Base-by-base conservation (phyloP, 2,113 vertebrate genomes). In the Podocnemis expansa region DNA sequence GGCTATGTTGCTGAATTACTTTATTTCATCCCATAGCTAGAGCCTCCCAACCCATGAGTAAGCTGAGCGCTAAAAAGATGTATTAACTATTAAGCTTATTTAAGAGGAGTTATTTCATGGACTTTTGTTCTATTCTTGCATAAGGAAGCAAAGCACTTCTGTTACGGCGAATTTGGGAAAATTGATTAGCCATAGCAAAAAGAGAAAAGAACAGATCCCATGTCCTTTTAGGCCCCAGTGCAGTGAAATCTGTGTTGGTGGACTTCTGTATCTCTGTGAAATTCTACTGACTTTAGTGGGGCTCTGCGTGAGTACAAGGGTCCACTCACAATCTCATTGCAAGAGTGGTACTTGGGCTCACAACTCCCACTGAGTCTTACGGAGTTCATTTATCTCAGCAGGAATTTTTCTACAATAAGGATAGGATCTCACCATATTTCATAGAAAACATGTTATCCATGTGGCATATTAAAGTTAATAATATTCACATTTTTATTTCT, bases 1-100 rank as follows among this genome's bases (percentile, higher is more conserved):
- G 85, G 85, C 73, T 90, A 84, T 21, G 1, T 51, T 31, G 85
- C 38, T 84, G 25, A 93, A 85, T 89, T 90, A 54, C 78, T 82
- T 54, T 87, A 63, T 2, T 90, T 94, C 92, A 90, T 17, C 8
- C 87, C 76, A 31, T 56, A 75, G 12, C 27, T 24, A 67, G 63
- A 88, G 58, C 56, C 82, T 70, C 38, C 91, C 25, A 84, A 24
- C 19, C 12, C 7, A 27, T 81, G 43, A 79, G 55, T 87, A 49
- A 24, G 88, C 67, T 87, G 70, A 88, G 51, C 89, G 91, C 43
- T 85, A 25, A 19, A 82, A 47, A 47, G 47, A 60, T 76, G 21
- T 4, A 14, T 88, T 17, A 21, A n/a, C 83, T 91, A 51, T 58
- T 38, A 89, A 70, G 38, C 0, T 0, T 13, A 13, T 19, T 38